These are phyloP conservation scores for Cichlasoma orientale DNA, from an alignment of 2,797 vertebrate genomes.

Conservation along the genomic window DNA sequence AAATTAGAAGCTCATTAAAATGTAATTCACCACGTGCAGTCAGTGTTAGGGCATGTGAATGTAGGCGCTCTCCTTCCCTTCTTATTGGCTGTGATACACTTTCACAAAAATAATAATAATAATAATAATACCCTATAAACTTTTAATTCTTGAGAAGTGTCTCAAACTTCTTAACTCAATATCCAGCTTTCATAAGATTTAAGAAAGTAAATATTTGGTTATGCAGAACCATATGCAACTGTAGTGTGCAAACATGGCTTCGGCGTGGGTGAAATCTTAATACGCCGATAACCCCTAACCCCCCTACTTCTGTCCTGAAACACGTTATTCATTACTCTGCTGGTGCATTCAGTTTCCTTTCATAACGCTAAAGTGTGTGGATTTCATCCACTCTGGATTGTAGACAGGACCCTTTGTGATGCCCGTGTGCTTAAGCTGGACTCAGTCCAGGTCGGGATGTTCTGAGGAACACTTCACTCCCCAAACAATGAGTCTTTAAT, in stretches of 20 bases:
- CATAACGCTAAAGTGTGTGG: conserved; percentile 17
- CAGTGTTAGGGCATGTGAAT: conserved; percentile 74
- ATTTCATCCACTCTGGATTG: conserved; percentile 28
- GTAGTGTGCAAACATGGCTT: not conserved
- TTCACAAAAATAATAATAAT: not conserved
- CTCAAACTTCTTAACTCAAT: not conserved
- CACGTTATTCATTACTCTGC: conserved; percentile 18
- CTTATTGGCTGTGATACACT: conserved; percentile 49
- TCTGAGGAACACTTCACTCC: conserved; percentile 51
- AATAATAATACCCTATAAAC: conserved; percentile 31
- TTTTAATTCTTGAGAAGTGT: conserved; percentile 23
- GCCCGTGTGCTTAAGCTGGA: conserved; percentile 40
- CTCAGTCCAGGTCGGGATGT: conserved; percentile 47
- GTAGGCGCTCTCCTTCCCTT: conserved; percentile 47
- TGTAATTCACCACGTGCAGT: conserved; percentile 80
- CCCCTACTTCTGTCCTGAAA: not conserved
- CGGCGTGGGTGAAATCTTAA: not conserved
- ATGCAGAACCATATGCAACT: not conserved
- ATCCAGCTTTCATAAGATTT: not conserved
- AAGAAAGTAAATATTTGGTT: not conserved
- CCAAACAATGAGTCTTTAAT: conserved; percentile 69
- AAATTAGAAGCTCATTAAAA: conserved; percentile 85
- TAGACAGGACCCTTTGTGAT: conserved; percentile 27
- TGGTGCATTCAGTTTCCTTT: conserved; percentile 4
- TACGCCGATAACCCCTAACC: not conserved